Evolutionary conservation across 2,113 vertebrate species (phyloP), one percentile per base, ranked within the genome.

Genomic region (Polyodon spathula): DNA sequence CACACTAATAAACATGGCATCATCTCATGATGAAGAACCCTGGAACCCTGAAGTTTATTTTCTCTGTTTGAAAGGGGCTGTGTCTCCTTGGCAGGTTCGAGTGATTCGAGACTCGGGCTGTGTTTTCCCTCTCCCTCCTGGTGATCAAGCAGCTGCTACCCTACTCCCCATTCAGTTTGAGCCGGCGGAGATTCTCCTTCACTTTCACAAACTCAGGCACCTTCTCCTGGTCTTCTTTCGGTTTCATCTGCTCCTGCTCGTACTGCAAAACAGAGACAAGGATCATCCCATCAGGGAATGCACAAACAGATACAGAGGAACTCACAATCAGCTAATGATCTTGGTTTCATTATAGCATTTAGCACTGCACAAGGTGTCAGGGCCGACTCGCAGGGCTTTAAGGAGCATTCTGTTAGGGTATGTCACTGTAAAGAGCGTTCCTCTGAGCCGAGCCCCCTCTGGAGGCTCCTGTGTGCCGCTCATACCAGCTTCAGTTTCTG

Each of bases 191-290:
- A 61, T 82, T 85, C 62, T 89, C 81, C 71, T 73, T 76, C 60
- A 88, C 79, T 4, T 81, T 75, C 60, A 91, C 81, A 83, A 89
- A 88, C 69, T 88, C 78, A 2, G 85, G 84, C 39, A 64, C 57
- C 58, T 79, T 77, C 37, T 84, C 77, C 4, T 68, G 58, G 37
- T 75, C 71, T 16, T 74, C 76, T 10, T 58, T 58, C n/a, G 48
- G 68, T 59, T 77, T 79, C 37, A 76, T 68, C 63, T 76, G 68
- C 65, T 87, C 82, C 67, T 53, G 50, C 60, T 90, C 80, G 1
- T 87, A 82, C 85, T 91, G 68, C 27, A 57, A 61, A 39, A 70
- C 27, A 27, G 27, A 27, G 3, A 27, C 3, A 40, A 68, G 39
- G 66, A 53, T 12, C 16, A 41, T n/a, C 11, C 14, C 6, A 17